These are phyloP conservation scores for Cataglyphis livida DNA, from an alignment of 2,888 invertebrate genomes.

Conservation along the genomic window DNA sequence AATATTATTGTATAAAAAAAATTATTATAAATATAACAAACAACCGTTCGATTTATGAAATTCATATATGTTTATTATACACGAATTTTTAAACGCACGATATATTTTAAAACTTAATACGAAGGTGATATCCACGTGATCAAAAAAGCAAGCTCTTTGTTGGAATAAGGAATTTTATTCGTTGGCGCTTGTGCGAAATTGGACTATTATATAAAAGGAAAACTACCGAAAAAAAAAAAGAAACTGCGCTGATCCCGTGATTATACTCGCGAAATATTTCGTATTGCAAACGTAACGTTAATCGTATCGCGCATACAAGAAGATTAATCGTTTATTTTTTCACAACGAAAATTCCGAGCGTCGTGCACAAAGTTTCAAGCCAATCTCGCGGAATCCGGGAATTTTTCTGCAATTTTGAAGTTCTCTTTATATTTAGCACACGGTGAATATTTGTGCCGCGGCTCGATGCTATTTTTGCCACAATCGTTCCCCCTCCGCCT, in stretches of 20 bases:
- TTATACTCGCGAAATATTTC: slow-evolving; percentile 40
- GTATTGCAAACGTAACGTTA: slow-evolving; percentile 29
- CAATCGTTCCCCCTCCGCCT: slow-evolving; percentile 47
- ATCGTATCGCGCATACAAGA: slow-evolving; percentile 28
- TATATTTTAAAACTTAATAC: neutral
- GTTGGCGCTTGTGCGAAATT: slow-evolving; percentile 10
- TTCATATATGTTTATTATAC: neutral
- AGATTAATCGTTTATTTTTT: slow-evolving; percentile 48
- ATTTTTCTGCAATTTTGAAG: slow-evolving; percentile 50
- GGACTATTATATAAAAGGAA: slow-evolving; percentile 15
- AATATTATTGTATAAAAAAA: neutral
- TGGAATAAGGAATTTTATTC: neutral
- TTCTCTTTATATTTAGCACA: slow-evolving; percentile 47
- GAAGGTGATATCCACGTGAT: neutral
- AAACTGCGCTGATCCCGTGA: neutral
- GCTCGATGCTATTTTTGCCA: slow-evolving; percentile 54
- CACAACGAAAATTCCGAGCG: slow-evolving; percentile 43
- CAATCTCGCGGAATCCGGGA: slow-evolving; percentile 32
- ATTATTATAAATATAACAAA: neutral
- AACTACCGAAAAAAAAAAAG: neutral
- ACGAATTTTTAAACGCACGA: neutral
- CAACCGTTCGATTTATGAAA: neutral
- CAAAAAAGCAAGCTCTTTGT: neutral
- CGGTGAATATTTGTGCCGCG: slow-evolving; percentile 41
- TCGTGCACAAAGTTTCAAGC: slow-evolving; percentile 37